phyloP scores from a whole-genome alignment of 1,140 invertebrate species.

The Drosophila mauritiana region DNA sequence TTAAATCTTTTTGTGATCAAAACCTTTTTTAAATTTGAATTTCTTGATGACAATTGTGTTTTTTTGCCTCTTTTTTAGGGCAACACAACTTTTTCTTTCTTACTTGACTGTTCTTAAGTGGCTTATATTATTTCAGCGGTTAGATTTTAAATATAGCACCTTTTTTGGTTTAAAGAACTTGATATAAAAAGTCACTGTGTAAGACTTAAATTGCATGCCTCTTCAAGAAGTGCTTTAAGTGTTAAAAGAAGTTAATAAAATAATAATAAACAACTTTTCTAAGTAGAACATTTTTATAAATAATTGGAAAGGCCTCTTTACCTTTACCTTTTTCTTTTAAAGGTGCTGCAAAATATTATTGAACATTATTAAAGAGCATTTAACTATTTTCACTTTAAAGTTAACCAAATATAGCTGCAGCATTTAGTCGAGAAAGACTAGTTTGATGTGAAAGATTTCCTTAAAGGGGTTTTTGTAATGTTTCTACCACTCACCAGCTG shows the following conservation, averaged over 20 bases:
- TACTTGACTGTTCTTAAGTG: not conserved
- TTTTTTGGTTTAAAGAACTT: not conserved
- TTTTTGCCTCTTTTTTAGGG: too few species aligned
- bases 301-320: not conserved
- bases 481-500: slow-evolving; percentile 65
- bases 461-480: not conserved
- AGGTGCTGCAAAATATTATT: slow-evolving; percentile 32
- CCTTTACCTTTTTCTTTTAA: slow-evolving; percentile 41
- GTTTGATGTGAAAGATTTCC: too few species aligned
- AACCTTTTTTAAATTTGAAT: too few species aligned
- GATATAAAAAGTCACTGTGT: not conserved
- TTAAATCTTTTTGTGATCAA: not conserved
- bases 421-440: too few species aligned
- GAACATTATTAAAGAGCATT: not conserved
- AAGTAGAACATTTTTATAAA: not conserved
- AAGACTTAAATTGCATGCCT: not conserved
- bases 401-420: too few species aligned
- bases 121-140: not conserved
- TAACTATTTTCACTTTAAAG: too few species aligned
- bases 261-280: not conserved
- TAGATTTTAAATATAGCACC: not conserved
- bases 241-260: not conserved
- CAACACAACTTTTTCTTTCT: not conserved
- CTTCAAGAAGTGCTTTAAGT: not conserved
- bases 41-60: too few species aligned